A percentile compares a stretch with the other conserved stretches of the same genome.
phyloP scores from a whole-genome alignment of 2,113 vertebrate species.

The Cyanoderma ruficeps region DNA sequence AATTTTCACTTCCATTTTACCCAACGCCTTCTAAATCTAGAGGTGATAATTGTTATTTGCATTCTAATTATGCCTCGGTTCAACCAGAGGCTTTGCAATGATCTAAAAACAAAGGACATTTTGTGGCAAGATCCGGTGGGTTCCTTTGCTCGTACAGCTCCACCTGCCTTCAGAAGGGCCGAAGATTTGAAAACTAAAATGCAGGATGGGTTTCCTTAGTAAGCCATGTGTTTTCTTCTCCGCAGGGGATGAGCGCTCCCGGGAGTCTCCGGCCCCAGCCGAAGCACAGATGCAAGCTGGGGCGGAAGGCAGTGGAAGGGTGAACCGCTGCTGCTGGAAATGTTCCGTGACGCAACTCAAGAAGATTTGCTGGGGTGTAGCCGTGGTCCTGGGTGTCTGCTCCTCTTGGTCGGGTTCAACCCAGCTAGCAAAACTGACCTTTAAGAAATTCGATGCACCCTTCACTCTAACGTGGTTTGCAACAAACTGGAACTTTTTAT shows the following conservation, averaged over 20 bases:
- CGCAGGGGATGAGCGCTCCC: slow-evolving; percentile 87
- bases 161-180: background rate
- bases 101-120: slow-evolving; percentile 18
- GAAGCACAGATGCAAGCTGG: slow-evolving; percentile 78
- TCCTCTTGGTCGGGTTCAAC: slow-evolving; percentile 92
- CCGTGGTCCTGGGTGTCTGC: slow-evolving; percentile 90
- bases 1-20: slow-evolving; percentile 55
- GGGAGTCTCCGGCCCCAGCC: slow-evolving; percentile 82
- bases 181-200: background rate
- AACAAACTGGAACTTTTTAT: slow-evolving; percentile 95
- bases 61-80: background rate
- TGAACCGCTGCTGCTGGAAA: slow-evolving; percentile 77
- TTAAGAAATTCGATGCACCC: slow-evolving; percentile 88
- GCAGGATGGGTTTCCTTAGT: background rate
- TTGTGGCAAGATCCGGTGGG: background rate
- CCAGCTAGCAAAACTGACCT: slow-evolving; percentile 92
- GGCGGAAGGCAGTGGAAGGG: slow-evolving; percentile 73
- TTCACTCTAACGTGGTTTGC: slow-evolving; percentile 97
- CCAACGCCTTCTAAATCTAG: slow-evolving; percentile 20
- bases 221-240: background rate
- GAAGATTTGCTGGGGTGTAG: slow-evolving; percentile 89
- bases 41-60: slow-evolving; percentile 54
- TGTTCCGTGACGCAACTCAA: slow-evolving; percentile 79
- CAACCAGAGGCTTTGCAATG: background rate
- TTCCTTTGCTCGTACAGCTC: background rate